phyloP scores from a whole-genome alignment of 2,797 vertebrate genomes.

The Rhinichthys osculus region DNA sequence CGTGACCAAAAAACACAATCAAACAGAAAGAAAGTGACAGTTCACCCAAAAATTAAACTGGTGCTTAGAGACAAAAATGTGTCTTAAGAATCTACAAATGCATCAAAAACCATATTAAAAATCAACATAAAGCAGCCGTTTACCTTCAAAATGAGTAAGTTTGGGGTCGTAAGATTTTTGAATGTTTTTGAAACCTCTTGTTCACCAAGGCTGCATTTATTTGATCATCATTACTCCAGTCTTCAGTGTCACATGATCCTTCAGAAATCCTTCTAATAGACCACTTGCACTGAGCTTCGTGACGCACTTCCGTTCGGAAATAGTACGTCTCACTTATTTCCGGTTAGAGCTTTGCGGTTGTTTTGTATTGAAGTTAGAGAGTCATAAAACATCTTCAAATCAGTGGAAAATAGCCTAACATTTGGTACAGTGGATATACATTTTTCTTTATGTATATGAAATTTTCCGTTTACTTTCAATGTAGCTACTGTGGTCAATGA shows the following conservation, averaged over 20 bases:
- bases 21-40: background rate
- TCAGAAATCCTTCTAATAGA: background rate
- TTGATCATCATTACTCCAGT: background rate
- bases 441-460: too few relatives aligned
- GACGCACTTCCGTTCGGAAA: too few relatives aligned
- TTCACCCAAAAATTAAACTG: background rate
- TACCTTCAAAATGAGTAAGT: background rate
- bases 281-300: too few relatives aligned
- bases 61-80: background rate
- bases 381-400: too few relatives aligned
- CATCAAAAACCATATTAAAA: background rate
- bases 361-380: too few relatives aligned
- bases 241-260: background rate
- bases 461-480: too few relatives aligned
- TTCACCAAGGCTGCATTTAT: background rate
- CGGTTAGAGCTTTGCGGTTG: too few relatives aligned
- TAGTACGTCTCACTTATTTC: too few relatives aligned
- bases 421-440: too few relatives aligned
- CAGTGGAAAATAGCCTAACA: too few relatives aligned
- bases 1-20: background rate
- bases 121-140: background rate
- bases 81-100: background rate
- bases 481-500: too few relatives aligned
- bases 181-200: background rate
- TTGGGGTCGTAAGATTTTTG: background rate